Evolutionary conservation across 2,888 invertebrate genomes (phyloP), one percentile per base, ranked within the genome.

Genomic region (Pimpla rufipes): DNA sequence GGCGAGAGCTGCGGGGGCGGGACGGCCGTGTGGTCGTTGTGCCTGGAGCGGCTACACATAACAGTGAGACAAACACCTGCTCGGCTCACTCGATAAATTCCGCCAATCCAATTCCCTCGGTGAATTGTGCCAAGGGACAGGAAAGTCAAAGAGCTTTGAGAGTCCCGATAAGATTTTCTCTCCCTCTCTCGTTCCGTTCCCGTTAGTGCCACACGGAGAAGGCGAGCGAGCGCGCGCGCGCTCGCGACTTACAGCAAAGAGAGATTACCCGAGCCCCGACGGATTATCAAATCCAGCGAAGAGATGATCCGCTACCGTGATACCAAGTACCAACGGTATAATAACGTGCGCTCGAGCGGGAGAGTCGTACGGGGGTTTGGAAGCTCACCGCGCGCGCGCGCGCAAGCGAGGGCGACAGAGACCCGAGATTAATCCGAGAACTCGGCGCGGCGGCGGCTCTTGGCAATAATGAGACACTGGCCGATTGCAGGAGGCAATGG

Each of bases 251-350:
- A 29, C 52, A 55, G 55, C 70, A 42, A 45, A 76, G 70, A 66
- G 66, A 79, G 45, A 66, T 57, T 70, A 66, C 55, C 35, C 18
- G 57, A 76, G 57, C 47, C 42, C 71, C 66, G 52, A 37, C 47
- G 71, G 66, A 66, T 81, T 70, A 76, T 57, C 45, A 40, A 71
- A 67, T 68, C 59, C 42, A 62, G 68, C 21, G 21, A 67, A 5
- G 40, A 52, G 50, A 74, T 68, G 18, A 79, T 74, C 59, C 59
- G 45, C 50, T 52, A 29, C 7, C 16, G 67, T 67, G 50, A 74
- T 79, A 55, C 40, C 40, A 47, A 55, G 52, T 70, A 70, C 21
- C 40, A 70, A 70, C 70, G 77, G 21, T 62, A 62, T 35, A 37
- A 68, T 50, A 70, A 70, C 62, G 45, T 45, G n/a, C 40, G 35